These are phyloP conservation scores for Hemibagrus guttatus DNA, from an alignment of 2,797 vertebrate genomes.

Conservation along the genomic window DNA sequence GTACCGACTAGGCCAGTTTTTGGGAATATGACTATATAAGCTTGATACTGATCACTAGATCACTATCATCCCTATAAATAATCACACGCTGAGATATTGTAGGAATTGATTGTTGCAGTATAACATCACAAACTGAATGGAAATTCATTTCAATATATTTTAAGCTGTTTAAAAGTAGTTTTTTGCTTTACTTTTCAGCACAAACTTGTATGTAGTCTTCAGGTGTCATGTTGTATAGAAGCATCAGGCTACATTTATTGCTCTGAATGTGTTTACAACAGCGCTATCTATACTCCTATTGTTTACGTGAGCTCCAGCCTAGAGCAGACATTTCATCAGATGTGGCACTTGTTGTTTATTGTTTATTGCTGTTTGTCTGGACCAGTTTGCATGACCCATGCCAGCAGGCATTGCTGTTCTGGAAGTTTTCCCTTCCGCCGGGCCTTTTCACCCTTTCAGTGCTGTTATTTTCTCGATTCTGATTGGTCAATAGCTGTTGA, in stretches of 20 bases:
- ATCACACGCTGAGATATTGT: background rate
- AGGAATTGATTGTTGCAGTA: background rate
- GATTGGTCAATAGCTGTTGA: background rate
- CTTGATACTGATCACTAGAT: background rate
- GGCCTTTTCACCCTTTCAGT: background rate
- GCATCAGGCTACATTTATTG: background rate
- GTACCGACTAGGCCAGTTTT: background rate
- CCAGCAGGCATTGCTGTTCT: background rate
- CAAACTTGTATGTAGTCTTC: background rate
- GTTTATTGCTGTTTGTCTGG: slow-evolving; percentile 8
- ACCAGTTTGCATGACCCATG: background rate
- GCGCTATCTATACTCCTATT: background rate
- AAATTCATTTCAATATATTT: background rate
- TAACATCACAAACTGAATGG: background rate
- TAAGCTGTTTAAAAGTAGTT: background rate
- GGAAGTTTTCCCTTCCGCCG: background rate
- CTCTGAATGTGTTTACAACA: no score
- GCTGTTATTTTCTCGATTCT: background rate
- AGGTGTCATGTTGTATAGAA: background rate
- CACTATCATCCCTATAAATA: background rate
- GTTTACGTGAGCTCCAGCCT: background rate
- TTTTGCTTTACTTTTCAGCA: background rate
- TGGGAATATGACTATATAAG: background rate
- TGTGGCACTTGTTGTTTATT: background rate
- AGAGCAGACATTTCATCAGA: background rate